Percentiles rank a stretch among this genome's conserved stretches.
phyloP scores from a whole-genome alignment of 2,888 invertebrate genomes.

The Villa cingulata region DNA sequence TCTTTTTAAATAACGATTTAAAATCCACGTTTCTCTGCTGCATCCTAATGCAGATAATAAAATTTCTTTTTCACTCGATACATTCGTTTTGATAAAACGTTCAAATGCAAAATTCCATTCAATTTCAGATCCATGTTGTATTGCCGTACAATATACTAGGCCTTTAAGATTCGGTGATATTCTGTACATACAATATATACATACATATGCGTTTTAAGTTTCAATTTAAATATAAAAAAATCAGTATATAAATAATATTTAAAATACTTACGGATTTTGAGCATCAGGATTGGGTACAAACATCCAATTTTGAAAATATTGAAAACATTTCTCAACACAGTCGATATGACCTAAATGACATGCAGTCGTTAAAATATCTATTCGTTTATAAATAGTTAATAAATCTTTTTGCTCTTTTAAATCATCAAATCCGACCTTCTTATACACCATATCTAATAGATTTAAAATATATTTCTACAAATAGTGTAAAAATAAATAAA shows the following conservation, averaged over 20 bases:
- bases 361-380: constrained; percentile 57
- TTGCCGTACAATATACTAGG: constrained; percentile 76
- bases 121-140: constrained; percentile 63
- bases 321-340: constrained; percentile 59
- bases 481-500: constrained; percentile 5
- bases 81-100: constrained; percentile 57
- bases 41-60: constrained; percentile 69
- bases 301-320: constrained; percentile 64
- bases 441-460: constrained; percentile 51
- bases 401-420: constrained; percentile 44
- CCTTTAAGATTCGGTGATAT: constrained; percentile 72
- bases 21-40: constrained; percentile 66
- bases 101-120: constrained; percentile 88
- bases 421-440: constrained; percentile 55
- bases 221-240: background rate
- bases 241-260: background rate
- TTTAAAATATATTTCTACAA: constrained; percentile 54
- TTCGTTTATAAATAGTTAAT: constrained; percentile 54
- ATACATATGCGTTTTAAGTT: background rate
- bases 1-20: constrained; percentile 55
- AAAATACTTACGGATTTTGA: constrained; percentile 53
- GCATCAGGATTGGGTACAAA: constrained; percentile 54
- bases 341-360: constrained; percentile 60
- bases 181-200: constrained; percentile 33
- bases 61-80: constrained; percentile 68